Percentiles rank a stretch among this genome's conserved stretches.
phyloP scores from a whole-genome alignment of 2,113 vertebrate species.

The Galeopterus variegatus region DNA sequence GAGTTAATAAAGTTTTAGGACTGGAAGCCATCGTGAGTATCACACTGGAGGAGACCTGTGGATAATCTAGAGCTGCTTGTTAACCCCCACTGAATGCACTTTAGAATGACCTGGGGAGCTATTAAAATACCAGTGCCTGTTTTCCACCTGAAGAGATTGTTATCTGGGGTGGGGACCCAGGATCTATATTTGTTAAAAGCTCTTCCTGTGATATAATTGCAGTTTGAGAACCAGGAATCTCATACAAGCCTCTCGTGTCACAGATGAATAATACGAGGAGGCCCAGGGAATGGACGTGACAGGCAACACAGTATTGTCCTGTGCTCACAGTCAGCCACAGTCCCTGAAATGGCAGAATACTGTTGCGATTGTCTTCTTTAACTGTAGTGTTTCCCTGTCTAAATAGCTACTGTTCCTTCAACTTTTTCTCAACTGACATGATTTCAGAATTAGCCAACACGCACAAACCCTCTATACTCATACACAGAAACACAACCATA shows the following conservation, averaged over 20 bases:
- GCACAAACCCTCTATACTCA: neutral
- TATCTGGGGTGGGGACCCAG: neutral
- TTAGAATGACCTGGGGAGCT: neutral
- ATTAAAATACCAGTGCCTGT: neutral
- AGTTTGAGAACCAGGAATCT: neutral
- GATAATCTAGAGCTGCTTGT: neutral
- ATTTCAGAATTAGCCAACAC: neutral
- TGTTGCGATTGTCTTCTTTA: neutral
- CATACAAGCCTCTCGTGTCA: neutral
- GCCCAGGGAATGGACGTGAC: neutral
- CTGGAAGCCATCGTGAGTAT: neutral
- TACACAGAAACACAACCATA: too few species aligned
- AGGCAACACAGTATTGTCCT: neutral
- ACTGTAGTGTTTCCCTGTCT: neutral
- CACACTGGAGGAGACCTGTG: neutral
- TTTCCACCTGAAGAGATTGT: neutral
- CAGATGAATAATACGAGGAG: neutral
- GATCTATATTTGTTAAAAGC: neutral
- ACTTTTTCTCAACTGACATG: neutral
- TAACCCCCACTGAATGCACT: neutral
- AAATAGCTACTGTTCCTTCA: neutral
- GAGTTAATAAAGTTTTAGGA: neutral
- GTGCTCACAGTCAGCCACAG: neutral
- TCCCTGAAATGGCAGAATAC: neutral
- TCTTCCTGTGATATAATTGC: constrained; percentile 4